Percentiles rank a stretch among this genome's conserved stretches.
phyloP scores from a whole-genome alignment of 2,113 vertebrate species.

The Cichladusa arquata region DNA sequence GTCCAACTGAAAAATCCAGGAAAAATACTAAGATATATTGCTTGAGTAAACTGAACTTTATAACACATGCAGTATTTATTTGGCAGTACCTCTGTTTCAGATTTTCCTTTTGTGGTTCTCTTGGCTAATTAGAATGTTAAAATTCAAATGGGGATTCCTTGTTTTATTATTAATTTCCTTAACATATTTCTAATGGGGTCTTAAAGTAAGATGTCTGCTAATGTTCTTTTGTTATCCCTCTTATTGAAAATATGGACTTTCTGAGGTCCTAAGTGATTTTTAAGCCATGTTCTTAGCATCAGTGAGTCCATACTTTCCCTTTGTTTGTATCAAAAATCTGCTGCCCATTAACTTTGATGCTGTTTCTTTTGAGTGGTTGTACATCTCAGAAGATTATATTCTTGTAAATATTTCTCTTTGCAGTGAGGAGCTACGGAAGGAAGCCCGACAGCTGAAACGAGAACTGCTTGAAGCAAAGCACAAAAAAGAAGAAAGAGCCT shows the following conservation, averaged over 20 bases:
- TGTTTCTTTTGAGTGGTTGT: slow-evolving; percentile 25
- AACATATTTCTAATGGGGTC: neutral
- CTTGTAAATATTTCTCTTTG: slow-evolving; percentile 52
- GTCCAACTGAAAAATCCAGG: neutral
- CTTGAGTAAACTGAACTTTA: neutral
- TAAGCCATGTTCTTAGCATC: neutral
- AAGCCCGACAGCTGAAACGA: slow-evolving; percentile 90
- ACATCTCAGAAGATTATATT: slow-evolving; percentile 8
- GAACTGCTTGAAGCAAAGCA: slow-evolving; percentile 92
- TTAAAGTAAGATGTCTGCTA: neutral
- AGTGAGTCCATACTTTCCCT: neutral
- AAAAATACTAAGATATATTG: neutral
- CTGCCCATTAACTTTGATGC: slow-evolving; percentile 10
- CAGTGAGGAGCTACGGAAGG: slow-evolving; percentile 93
- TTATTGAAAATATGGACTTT: neutral
- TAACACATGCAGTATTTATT: neutral
- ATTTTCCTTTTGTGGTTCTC: neutral
- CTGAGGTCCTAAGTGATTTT: neutral
- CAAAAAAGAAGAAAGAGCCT: slow-evolving; percentile 78
- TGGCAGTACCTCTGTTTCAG: neutral
- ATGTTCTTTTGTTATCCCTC: neutral
- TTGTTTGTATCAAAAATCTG: slow-evolving; percentile 32
- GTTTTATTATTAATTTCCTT: neutral
- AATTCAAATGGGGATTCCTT: neutral
- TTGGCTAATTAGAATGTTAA: neutral